Evolutionary conservation across 2,113 vertebrate species (phyloP).

Genomic region (Phrynosoma blainvillii): DNA sequence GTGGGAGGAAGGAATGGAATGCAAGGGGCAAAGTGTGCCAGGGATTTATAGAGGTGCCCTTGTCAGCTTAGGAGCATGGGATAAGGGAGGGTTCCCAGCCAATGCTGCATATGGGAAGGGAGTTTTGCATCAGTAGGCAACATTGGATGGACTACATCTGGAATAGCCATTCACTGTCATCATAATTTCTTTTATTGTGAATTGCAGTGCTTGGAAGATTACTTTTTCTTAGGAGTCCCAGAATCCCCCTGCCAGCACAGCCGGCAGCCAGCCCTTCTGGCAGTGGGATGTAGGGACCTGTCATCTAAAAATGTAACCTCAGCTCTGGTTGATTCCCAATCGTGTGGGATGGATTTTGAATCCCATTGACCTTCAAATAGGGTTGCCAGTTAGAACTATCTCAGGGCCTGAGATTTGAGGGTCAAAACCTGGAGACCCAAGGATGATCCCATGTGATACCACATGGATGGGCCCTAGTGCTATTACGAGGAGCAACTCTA

Average conservation of each 20-base stretch:
- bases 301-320: too few relatives aligned
- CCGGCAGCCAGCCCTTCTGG: too few relatives aligned
- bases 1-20: constrained; percentile 34
- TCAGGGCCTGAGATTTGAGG: too few relatives aligned
- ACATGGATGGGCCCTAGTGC: too few relatives aligned
- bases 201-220: background rate
- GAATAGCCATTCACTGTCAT: background rate
- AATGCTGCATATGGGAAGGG: background rate
- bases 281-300: too few relatives aligned
- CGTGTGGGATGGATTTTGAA: too few relatives aligned
- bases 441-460: background rate
- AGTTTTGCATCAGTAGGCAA: background rate
- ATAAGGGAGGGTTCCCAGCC: background rate
- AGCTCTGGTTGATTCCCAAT: background rate
- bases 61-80: background rate
- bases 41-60: constrained; percentile 23
- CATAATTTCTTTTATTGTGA: background rate
- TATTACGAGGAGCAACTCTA: too few relatives aligned
- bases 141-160: background rate
- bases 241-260: background rate
- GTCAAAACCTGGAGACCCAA: background rate
- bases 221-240: too few relatives aligned
- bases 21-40: constrained; percentile 6
- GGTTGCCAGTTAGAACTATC: too few relatives aligned
- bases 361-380: too few relatives aligned